These are phyloP conservation scores for Apamea epomidion DNA, from an alignment of 2,888 invertebrate species.

Conservation along the genomic window DNA sequence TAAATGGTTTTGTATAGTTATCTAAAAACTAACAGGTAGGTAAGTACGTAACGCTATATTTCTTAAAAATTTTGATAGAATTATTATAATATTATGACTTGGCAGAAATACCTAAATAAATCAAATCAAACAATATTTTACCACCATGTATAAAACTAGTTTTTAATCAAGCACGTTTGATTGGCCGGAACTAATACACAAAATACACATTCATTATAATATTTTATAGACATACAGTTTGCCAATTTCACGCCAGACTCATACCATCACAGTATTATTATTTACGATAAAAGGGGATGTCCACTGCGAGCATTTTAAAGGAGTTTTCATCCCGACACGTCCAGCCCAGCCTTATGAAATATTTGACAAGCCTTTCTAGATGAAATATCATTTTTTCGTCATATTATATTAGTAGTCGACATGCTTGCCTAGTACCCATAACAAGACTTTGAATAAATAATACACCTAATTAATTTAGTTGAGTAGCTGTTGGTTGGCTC, in stretches of 20 bases:
- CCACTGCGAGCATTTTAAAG: conserved; percentile 35
- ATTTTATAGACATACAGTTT: conserved; percentile 28
- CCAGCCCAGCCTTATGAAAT: conserved; percentile 31
- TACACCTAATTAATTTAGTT: background rate
- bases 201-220: conserved; percentile 52
- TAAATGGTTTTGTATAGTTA: background rate
- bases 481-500: background rate
- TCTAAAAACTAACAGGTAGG: background rate
- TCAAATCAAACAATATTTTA: conserved; percentile 4
- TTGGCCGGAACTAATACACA: conserved; percentile 58
- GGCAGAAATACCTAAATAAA: background rate
- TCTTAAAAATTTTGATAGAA: background rate
- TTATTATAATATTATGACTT: background rate
- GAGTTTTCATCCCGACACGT: conserved; percentile 21
- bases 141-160: conserved; percentile 36
- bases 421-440: background rate
- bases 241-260: conserved; percentile 41
- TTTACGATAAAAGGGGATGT: conserved; percentile 20
- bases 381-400: conserved; percentile 43
- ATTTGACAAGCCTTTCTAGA: conserved; percentile 35
- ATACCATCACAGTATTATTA: conserved; percentile 6
- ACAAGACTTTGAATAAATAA: background rate
- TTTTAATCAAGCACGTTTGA: conserved; percentile 56
- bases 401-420: background rate
- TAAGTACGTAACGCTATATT: background rate